phyloP scores from a whole-genome alignment of 1,140 invertebrate genomes.

The Amyelois transitella region DNA sequence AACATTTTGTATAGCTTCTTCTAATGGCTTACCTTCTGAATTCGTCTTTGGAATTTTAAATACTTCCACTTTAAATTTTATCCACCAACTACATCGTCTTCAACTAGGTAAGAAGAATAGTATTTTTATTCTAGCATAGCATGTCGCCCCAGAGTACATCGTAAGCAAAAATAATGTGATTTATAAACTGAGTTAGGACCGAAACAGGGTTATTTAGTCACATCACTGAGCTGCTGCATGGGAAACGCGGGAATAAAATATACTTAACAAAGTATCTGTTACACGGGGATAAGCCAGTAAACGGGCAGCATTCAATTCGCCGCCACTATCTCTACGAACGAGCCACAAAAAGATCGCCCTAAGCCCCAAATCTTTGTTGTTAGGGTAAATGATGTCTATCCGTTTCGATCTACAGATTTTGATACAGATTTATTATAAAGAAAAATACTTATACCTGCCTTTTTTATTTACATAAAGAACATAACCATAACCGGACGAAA shows the following conservation, averaged over 20 bases:
- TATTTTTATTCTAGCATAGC: not conserved
- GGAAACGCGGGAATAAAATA: slow-evolving; percentile 31
- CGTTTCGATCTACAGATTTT: slow-evolving; percentile 8
- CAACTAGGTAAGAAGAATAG: no score
- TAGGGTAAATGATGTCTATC: slow-evolving; percentile 16
- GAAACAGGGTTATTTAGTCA: slow-evolving; percentile 13
- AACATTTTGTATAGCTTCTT: no score
- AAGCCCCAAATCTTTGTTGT: slow-evolving; percentile 29
- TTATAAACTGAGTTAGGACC: slow-evolving; percentile 13
- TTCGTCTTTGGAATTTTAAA: no score
- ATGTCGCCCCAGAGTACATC: not conserved
- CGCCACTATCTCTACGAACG: slow-evolving; percentile 38
- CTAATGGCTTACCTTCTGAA: no score
- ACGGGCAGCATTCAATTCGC: slow-evolving; percentile 50
- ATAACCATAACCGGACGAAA: not conserved
- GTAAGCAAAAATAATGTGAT: slow-evolving; percentile 15
- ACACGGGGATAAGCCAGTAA: slow-evolving; percentile 44
- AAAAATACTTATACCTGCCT: not conserved
- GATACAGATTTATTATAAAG: not conserved
- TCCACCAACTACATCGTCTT: no score
- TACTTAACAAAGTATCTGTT: slow-evolving; percentile 42
- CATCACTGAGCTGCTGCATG: slow-evolving; percentile 19
- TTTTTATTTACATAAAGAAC: not conserved
- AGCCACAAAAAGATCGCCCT: slow-evolving; percentile 41
- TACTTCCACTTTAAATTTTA: no score